Conservation (phyloP, 2,888 invertebrate genomes). For the Gortyna flavago region DNA sequence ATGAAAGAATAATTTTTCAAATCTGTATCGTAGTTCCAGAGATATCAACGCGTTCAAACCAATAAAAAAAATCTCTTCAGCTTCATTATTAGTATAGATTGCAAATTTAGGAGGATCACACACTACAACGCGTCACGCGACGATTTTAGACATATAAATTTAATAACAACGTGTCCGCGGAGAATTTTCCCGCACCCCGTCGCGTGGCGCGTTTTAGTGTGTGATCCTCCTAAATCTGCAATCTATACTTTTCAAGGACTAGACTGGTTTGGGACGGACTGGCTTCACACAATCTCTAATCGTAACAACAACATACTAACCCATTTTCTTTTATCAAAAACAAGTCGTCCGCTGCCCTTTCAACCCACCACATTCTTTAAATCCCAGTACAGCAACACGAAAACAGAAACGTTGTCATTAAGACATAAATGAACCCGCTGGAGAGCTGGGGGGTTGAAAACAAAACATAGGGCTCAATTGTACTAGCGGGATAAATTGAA, state of each 20-base stretch:
- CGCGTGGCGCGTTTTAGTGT: too few species aligned
- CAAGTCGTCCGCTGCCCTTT: conserved; percentile 1
- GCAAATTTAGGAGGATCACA: too few species aligned
- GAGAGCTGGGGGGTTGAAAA: conserved; percentile 67
- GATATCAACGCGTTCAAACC: too few species aligned
- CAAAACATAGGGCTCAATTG: conserved; percentile 74
- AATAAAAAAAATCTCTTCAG: too few species aligned
- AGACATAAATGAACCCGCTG: conserved; percentile 61
- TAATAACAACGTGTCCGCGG: too few species aligned
- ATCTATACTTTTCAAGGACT: not conserved
- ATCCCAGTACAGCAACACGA: conserved; percentile 42
- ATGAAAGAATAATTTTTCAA: too few species aligned
- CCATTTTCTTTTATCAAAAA: conserved; percentile 20
- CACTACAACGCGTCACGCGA: too few species aligned
- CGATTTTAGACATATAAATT: too few species aligned
- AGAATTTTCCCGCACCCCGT: too few species aligned
- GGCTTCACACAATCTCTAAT: not conserved
- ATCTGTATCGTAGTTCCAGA: too few species aligned
- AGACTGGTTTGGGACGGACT: not conserved
- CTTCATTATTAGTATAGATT: too few species aligned
- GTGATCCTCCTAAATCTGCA: too few species aligned
- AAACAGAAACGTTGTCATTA: conserved; percentile 58
- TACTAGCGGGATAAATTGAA: conserved; percentile 84
- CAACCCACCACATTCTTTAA: conserved; percentile 27
- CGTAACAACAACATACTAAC: conserved; percentile 23